A percentile compares a stretch with the other conserved stretches of the same genome.
These are phyloP conservation scores for Pangasius larnaudii DNA, from an alignment of 2,797 vertebrate genomes.

Conservation along the genomic window DNA sequence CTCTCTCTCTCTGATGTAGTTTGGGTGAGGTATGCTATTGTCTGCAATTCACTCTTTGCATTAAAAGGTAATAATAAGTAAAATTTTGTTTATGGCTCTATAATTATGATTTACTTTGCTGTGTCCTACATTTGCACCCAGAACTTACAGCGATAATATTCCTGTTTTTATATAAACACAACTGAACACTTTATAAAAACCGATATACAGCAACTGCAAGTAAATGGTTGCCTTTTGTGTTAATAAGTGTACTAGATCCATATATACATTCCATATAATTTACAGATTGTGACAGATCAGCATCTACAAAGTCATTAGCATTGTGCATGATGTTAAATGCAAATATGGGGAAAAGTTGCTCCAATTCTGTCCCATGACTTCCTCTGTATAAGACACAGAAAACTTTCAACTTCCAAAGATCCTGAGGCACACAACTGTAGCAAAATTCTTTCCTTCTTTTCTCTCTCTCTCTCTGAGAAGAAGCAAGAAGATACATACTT, in stretches of 20 bases:
- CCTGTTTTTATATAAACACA: background rate
- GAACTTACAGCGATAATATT: background rate
- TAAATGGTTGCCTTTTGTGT: background rate
- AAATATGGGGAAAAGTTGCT: conserved; percentile 19
- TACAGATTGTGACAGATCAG: background rate
- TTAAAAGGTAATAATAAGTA: background rate
- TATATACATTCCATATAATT: background rate
- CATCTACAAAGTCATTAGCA: background rate
- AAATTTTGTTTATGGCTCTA: background rate
- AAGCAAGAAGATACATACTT: conserved; percentile 25
- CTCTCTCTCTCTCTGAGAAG: conserved; percentile 7
- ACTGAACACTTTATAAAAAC: background rate
- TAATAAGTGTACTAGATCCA: background rate
- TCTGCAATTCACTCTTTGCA: background rate
- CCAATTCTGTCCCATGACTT: conserved; percentile 32
- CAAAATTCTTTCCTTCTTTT: conserved; percentile 5
- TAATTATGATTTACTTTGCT: background rate
- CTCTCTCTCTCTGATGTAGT: background rate
- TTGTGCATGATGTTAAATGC: conserved; percentile 22
- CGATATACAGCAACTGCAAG: background rate
- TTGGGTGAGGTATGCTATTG: background rate
- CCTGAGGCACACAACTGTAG: conserved; percentile 30
- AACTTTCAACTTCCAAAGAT: conserved; percentile 39
- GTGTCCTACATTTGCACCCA: background rate
- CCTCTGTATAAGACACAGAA: conserved; percentile 30